Evolutionary conservation across 2,888 invertebrate genomes (phyloP).

Genomic region (Acleris emargana): DNA sequence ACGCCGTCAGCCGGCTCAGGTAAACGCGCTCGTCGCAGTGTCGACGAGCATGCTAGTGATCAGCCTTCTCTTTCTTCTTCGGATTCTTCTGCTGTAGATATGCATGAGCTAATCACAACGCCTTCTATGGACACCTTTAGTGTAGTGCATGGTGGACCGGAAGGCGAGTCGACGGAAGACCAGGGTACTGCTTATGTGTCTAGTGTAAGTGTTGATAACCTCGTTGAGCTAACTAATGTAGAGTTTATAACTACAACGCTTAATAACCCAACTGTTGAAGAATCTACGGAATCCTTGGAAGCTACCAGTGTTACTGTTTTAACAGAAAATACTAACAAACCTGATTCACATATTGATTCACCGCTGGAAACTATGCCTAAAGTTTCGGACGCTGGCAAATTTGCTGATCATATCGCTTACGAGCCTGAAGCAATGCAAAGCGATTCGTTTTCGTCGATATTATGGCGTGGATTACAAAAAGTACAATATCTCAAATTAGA

Average conservation of each 20-base stretch:
- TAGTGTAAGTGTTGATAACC: conserved; percentile 56
- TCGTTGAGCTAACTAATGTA: conserved; percentile 61
- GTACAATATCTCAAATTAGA: conserved; percentile 69
- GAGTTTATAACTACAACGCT: conserved; percentile 46
- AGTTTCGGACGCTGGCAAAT: conserved; percentile 37
- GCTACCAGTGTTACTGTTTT: conserved; percentile 34
- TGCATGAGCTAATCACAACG: conserved; percentile 78
- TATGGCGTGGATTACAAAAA: conserved; percentile 73
- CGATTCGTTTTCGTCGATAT: conserved; percentile 70
- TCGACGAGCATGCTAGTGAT: conserved; percentile 84
- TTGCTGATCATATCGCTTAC: conserved; percentile 59
- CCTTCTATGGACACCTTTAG: conserved; percentile 71
- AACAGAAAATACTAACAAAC: conserved; percentile 42
- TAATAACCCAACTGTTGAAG: conserved; percentile 39
- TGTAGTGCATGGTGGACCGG: conserved; percentile 78
- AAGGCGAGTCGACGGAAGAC: conserved; percentile 49
- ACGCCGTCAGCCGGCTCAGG: conserved; percentile 82
- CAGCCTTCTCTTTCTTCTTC: conserved; percentile 66
- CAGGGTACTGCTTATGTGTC: conserved; percentile 60
- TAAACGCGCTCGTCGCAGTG: conserved; percentile 88
- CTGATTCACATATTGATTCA: conserved; percentile 45
- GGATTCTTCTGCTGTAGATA: conserved; percentile 74
- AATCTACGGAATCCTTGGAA: conserved; percentile 38
- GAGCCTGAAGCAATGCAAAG: conserved; percentile 74
- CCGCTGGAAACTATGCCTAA: conserved; percentile 49